These are phyloP conservation scores for Threskiornis aethiopicus DNA, from an alignment of 2,797 vertebrate species.

Conservation along the genomic window DNA sequence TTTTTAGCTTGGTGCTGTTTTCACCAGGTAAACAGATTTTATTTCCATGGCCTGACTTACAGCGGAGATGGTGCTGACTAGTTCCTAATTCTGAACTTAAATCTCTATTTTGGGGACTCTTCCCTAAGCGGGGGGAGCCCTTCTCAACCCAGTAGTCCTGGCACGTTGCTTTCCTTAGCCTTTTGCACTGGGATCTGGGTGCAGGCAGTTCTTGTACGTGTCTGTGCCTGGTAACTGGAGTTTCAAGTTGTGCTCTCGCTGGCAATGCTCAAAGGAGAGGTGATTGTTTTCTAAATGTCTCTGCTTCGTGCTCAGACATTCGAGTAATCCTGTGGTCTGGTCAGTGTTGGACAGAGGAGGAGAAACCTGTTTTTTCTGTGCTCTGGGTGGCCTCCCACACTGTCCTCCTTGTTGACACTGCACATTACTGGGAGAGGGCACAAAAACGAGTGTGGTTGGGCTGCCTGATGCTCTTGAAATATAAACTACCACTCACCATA, in stretches of 20 bases:
- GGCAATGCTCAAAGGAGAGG: background rate
- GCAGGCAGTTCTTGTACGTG: background rate
- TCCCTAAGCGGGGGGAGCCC: background rate
- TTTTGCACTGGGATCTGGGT: too few relatives aligned
- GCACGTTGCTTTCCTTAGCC: rapidly evolving
- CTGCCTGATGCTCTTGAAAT: background rate
- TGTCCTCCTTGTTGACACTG: background rate
- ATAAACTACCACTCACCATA: rapidly evolving
- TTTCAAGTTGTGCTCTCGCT: background rate
- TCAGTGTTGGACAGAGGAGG: background rate
- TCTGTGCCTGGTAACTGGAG: background rate
- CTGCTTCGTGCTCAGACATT: background rate
- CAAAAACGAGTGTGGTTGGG: rapidly evolving
- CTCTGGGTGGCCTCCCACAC: background rate
- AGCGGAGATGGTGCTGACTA: background rate
- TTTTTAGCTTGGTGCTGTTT: background rate
- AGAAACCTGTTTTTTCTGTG: background rate
- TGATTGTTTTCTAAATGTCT: background rate
- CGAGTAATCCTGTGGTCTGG: background rate
- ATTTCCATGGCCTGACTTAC: background rate
- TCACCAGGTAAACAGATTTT: background rate
- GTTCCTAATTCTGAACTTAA: background rate
- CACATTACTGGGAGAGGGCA: background rate
- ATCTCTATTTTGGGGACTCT: background rate
- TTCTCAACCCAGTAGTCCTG: rapidly evolving